These are phyloP conservation scores for Seira sanloemensis DNA, from an alignment of 2,888 invertebrate genomes.

Conservation along the genomic window DNA sequence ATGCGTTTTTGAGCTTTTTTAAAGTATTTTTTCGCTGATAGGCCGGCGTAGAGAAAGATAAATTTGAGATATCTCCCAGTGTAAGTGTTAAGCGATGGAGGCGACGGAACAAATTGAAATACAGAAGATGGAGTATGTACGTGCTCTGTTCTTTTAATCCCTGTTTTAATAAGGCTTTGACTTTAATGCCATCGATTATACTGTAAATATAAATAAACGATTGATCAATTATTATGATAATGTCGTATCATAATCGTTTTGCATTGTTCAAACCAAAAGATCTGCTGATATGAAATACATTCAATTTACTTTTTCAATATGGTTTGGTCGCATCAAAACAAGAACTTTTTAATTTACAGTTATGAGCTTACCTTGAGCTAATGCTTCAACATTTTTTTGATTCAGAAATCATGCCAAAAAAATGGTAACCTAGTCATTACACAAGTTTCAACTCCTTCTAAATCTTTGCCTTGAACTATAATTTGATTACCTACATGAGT, in stretches of 20 bases:
- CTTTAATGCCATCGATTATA: not conserved
- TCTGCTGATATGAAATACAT: not conserved
- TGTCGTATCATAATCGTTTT: conserved; percentile 4
- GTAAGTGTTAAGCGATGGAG: conserved; percentile 1
- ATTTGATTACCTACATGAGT: conserved; percentile 3
- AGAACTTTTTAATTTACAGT: too few species aligned
- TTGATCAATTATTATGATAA: conserved; percentile 12
- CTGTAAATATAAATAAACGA: conserved; percentile 29
- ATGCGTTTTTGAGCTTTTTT: conserved; percentile 22
- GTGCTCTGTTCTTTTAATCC: conserved; percentile 10
- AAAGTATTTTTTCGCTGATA: not conserved
- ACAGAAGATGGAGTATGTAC: too few species aligned
- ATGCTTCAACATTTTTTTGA: not conserved
- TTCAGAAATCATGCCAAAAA: not conserved
- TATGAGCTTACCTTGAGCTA: too few species aligned
- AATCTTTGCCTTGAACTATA: not conserved
- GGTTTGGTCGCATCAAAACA: too few species aligned
- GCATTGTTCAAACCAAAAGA: not conserved
- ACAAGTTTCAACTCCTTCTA: not conserved
- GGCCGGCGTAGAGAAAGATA: not conserved
- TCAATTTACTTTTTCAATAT: conserved; percentile 12
- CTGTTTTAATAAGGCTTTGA: not conserved
- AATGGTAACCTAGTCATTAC: not conserved
- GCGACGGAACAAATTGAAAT: conserved; percentile 16
- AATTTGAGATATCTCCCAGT: not conserved